Base-by-base conservation (phyloP, 2,113 vertebrate species). In the Pelmatolapia mariae region DNA sequence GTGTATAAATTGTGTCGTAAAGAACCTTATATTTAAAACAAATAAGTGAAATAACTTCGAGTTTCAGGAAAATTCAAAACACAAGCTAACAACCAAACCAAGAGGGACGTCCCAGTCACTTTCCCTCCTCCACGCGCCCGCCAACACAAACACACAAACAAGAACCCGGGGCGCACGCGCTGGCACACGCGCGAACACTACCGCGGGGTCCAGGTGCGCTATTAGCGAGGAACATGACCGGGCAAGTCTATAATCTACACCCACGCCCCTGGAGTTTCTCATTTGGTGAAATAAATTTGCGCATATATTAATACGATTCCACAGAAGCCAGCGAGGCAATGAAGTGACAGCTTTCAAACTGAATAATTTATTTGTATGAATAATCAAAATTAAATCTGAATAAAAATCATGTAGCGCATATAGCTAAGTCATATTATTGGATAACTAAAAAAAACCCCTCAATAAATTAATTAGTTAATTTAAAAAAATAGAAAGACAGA, bases 191-290 rank as follows among this genome's bases (percentile, higher is more conserved):
- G 79, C 94, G 78, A 47, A 40, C 92, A 71, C 89, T 84, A 79
- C 87, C 68, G 87, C 71, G 89, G 95, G 95, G 88, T 95, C 95
- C 96, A 96, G 96, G 95, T 96, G 95, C 92, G 86, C 93, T 92
- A 94, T 95, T 95, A 94, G 89, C 79, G 95, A 90, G 94, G 92
- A 93, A 94, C 95, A 95, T 93, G 94, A 89, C 93, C 94, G 92
- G 95, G 93, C 95, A 94, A 93, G 95, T 91, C 91, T 90, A 50
- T 89, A 89, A 91, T 95, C 85, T 90, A 89, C 89, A 87, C 88
- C 89, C 92, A 89, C 86, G 91, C 95, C 93, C 94, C 94, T 90
- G 94, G 92, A 93, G 86, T 89, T 92, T 86, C 90, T 91, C 86
- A 90, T 92, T 93, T 87, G 79, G 36, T 45, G 76, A 91, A 92